A percentile compares a stretch with the other conserved stretches of the same genome.
Conservation (phyloP, 2,888 invertebrate genomes). For the Aricia artaxerxes region DNA sequence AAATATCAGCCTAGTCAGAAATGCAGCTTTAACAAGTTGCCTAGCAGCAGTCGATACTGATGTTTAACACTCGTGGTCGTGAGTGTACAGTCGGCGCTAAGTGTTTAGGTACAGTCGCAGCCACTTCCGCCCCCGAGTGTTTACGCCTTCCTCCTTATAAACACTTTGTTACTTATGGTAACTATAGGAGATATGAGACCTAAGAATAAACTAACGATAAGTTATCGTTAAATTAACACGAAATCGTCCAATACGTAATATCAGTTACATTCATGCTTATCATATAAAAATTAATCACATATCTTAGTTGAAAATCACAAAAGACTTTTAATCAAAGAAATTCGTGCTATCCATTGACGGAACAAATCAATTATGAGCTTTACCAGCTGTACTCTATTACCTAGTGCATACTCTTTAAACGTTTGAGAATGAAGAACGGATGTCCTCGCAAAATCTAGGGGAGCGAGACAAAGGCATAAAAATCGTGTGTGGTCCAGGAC, state of each 20-base stretch:
- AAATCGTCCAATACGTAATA: background rate
- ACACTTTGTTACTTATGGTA: slow-evolving; percentile 7
- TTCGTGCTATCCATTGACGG: background rate
- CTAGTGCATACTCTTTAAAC: background rate
- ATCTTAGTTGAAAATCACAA: background rate
- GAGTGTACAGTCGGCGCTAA: slow-evolving; percentile 7
- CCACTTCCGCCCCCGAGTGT: background rate
- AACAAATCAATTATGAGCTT: background rate
- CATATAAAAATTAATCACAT: background rate
- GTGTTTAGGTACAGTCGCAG: slow-evolving; percentile 26
- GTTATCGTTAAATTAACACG: background rate
- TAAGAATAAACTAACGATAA: background rate
- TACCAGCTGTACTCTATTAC: background rate
- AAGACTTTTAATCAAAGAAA: background rate
- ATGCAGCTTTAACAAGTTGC: too few relatives aligned
- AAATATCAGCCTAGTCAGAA: too few relatives aligned
- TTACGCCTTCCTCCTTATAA: slow-evolving; percentile 24
- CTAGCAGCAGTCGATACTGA: background rate
- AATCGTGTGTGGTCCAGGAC: background rate
- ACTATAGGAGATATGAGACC: background rate
- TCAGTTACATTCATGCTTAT: background rate
- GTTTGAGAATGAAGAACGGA: background rate
- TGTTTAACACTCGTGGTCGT: slow-evolving; percentile 6
- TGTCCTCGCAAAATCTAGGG: background rate
- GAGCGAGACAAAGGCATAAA: background rate